Base-by-base conservation (phyloP, 2,113 vertebrate species). In the Ammodytes marinus region DNA sequence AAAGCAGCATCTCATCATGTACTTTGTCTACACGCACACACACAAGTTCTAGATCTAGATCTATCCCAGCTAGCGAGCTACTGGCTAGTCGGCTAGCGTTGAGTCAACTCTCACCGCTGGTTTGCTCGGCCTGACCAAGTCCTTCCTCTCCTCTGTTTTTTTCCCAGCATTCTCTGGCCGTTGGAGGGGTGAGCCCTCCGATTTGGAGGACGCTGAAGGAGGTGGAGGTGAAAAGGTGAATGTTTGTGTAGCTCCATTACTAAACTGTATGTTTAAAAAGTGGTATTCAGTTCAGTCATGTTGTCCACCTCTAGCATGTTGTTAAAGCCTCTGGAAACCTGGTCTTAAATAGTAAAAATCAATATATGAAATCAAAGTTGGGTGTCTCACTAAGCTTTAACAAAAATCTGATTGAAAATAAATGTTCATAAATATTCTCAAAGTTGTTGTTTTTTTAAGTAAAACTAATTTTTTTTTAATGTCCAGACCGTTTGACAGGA, bases 91-190 rank as follows among this genome's bases (percentile, higher is more conserved):
- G 6, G 40, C 27, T 27, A 37, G 68, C 74, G 65, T 57, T 4
- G 43, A 15, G 57, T 70, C 72, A 42, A 76, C 66, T 85, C 97
- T 98, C 96, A 99, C 98, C 95, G 96, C 95, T 86, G 97, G 95
- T 88, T 95, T 97, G 90, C 88, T 83, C 6, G 97, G 96, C 93
- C 96, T 96, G 74, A 96, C 96, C 84, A 95, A 89, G 89, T 99
- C 97, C 87, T 96, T 97, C 86, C 96, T 98, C 80, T 99, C 98
- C 86, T 99, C 97, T 3, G 95, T 80, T 57, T 98, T 99, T 95
- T 98, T 98, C 74, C 89, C 93, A 88, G 93, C 94, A 71, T 94
- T 96, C 93, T 99, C 97, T 49, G 95, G 95, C 77, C 97, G 96
- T 52, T 97, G 97, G 0, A 97, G 97, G 69, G 97, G 96, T 0